phyloP scores from a whole-genome alignment of 2,113 vertebrate genomes.

The Muscicapa adusta region DNA sequence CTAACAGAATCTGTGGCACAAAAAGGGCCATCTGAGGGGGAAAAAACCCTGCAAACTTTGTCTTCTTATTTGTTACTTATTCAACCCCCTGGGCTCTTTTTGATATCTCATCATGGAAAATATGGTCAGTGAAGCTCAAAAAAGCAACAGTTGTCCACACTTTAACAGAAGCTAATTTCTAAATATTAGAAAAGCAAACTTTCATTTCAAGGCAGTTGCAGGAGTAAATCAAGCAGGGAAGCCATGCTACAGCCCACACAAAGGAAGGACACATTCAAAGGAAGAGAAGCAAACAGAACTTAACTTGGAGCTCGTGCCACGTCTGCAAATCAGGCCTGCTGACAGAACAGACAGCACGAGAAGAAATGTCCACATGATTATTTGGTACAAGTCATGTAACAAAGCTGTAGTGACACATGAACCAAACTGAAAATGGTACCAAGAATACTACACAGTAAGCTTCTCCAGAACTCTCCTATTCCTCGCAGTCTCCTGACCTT shows the following conservation, averaged over 20 bases:
- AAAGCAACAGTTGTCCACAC: background rate
- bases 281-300: background rate
- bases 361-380: background rate
- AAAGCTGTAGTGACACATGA: background rate
- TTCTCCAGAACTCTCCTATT: background rate
- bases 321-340: background rate
- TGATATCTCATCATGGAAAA: background rate
- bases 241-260: rapidly evolving
- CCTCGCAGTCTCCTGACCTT: background rate
- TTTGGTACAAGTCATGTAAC: background rate
- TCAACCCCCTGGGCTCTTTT: background rate
- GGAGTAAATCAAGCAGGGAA: background rate
- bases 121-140: background rate
- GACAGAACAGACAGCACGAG: background rate
- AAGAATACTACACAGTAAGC: background rate
- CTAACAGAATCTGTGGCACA: background rate
- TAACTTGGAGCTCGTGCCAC: background rate
- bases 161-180: background rate
- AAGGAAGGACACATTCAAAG: background rate
- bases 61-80: background rate
- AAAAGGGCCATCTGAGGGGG: background rate
- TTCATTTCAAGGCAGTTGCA: background rate
- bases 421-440: background rate
- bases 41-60: background rate
- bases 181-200: background rate